Base-by-base conservation (phyloP, 2,797 vertebrate genomes). In the Lates japonicus region DNA sequence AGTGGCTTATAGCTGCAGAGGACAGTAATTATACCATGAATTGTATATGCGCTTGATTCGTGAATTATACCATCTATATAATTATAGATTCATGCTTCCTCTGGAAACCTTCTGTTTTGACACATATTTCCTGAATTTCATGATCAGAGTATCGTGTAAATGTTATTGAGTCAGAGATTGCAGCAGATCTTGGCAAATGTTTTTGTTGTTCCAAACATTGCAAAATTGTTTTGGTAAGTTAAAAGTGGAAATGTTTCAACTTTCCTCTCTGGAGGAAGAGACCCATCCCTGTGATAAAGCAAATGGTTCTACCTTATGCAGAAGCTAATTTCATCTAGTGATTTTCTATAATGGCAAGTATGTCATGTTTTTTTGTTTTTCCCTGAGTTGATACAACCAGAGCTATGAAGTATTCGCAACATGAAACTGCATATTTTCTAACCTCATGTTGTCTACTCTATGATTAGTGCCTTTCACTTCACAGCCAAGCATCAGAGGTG, bases 11-110 rank as follows among this genome's bases (percentile, higher is more conserved):
- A 72, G 87, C 70, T 86, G 90, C 87, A 92, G 86, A 92, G 89
- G 83, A 90, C 93, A 91, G 89, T 93, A 93, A 95, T 95, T 94
- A 95, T 92, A 91, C 88, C 87, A 81, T 85, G 90, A 92, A 92
- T 90, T 93, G 90, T 91, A 92, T 92, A 93, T 31, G 86, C 76
- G 91, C 92, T 90, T 94, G 90, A 93, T 95, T 94, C 74, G 54
- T 90, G n/a, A 93, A 94, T 93, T 93, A 92, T 92, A 92, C 88
- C 81, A 84, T 93, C 80, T 83, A 78, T 89, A 67, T 94, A 94
- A 94, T 95, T 94, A 94, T 88, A 91, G 88, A 93, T 92, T 69
- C 82, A 79, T 66, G 87, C 83, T 90, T 92, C 90, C 87, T 86
- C 79, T 90, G 80, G 57, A 72, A 80, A n/a, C n/a, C n/a, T n/a